Evolutionary conservation across 2,113 vertebrate species (phyloP), one percentile per base, ranked within the genome.

Genomic region (Mugil cephalus): DNA sequence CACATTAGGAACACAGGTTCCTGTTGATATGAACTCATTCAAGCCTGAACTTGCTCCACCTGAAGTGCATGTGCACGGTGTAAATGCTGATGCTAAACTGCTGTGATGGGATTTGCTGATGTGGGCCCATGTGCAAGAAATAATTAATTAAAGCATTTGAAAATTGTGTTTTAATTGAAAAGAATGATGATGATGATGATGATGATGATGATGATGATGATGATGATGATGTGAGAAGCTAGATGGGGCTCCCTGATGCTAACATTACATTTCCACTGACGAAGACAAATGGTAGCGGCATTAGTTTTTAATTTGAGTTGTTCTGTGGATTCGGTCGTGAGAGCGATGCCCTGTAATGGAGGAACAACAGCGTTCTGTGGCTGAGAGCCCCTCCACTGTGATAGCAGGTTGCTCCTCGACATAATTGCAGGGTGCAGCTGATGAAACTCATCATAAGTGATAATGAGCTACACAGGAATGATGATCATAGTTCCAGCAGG

Each of bases 401-500:
- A 86, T 74, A 48, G 77, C 85, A 82, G 84, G 76, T 84, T 85
- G 63, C 74, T 55, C 43, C 79, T 58, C 71, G 4, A 46, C 78
- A 63, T 77, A 81, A 87, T 77, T 68, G 83, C 55, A 40, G 85
- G 81, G 52, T 82, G 69, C 74, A 80, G 83, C 69, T 69, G 80
- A 87, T 86, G 73, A 79, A 84, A 74, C 77, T 71, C 73, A 65
- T 87, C 79, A 72, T 74, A 52, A 63, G 80, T 60, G 71, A 84
- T 74, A 81, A 86, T 70, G 84, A 79, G 72, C 67, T 61, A 61
- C 18, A 55, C 55, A 50, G 71, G 80, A 87, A 84, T 68, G 69
- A 86, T 76, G 77, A 89, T 84, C 84, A 73, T 59, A 73, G 85
- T 71, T 83, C 67, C 74, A 74, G 75, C 76, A 67, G 79, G 69